These are phyloP conservation scores for Lamellibrachia luymesi DNA, from an alignment of 1,140 invertebrate species.

Conservation along the genomic window DNA sequence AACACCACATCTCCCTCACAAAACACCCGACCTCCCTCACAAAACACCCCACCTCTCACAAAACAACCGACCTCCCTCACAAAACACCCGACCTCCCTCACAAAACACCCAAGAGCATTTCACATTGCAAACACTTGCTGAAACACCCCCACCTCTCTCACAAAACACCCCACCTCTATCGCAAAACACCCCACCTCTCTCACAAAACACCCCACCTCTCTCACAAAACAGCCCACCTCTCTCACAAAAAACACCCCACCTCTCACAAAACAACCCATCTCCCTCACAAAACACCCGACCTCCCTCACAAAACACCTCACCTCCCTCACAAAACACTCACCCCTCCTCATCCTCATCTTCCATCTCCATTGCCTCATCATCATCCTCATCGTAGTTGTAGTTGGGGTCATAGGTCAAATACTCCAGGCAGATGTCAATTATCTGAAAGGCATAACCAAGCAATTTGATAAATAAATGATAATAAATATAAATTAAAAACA, in stretches of 20 bases:
- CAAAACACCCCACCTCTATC: background rate
- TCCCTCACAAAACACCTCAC: background rate
- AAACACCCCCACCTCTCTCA: no score
- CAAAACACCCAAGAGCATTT: no score
- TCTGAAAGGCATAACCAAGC: constrained; percentile 57
- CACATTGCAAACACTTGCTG: no score
- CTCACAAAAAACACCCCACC: background rate
- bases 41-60: background rate
- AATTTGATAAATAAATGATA: background rate
- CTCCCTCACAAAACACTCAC: constrained; percentile 36
- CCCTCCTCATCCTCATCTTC: constrained; percentile 70
- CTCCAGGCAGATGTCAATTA: constrained; percentile 83
- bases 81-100: background rate
- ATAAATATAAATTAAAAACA: background rate
- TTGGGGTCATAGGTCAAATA: constrained; percentile 98
- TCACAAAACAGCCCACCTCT: background rate
- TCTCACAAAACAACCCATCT: background rate
- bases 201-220: background rate
- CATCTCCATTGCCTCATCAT: constrained; percentile 66
- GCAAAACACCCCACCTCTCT: background rate
- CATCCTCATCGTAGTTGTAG: constrained; percentile 88
- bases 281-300: background rate
- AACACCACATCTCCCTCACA: background rate
- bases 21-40: background rate
- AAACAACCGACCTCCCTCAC: background rate